phyloP scores from a whole-genome alignment of 2,113 vertebrate genomes.

The Stegastes partitus region DNA sequence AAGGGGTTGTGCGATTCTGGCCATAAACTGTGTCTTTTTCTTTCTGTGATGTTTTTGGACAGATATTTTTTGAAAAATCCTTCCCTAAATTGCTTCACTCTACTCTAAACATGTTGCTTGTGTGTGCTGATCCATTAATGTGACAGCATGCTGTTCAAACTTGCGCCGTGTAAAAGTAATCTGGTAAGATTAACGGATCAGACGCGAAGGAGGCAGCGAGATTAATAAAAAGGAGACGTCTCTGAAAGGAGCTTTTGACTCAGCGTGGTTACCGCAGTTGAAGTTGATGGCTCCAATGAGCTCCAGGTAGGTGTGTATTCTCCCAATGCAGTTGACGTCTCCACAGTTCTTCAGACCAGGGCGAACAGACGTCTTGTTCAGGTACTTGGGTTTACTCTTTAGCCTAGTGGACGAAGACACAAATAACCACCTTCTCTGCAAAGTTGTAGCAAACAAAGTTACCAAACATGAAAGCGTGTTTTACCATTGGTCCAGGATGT shows the following conservation, averaged over 20 bases:
- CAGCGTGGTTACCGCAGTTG: slow-evolving; percentile 89
- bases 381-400: slow-evolving; percentile 93
- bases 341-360: slow-evolving; percentile 98
- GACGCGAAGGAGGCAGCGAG: no score
- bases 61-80: no score
- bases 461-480: neutral
- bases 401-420: slow-evolving; percentile 79
- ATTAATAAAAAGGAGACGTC: no score
- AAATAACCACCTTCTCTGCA: neutral
- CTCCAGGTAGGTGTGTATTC: slow-evolving; percentile 97
- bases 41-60: no score
- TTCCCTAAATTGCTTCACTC: no score
- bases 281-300: slow-evolving; percentile 98
- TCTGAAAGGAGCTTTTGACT: neutral
- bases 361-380: slow-evolving; percentile 98
- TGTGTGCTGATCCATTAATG: no score
- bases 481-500: slow-evolving; percentile 98
- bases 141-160: no score
- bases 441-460: neutral
- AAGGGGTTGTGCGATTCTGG: no score
- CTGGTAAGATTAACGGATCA: no score
- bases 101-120: no score
- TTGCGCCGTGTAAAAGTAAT: no score
- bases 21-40: no score
- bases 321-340: slow-evolving; percentile 98